Conservation (phyloP, 2,888 invertebrate species). For the Tenthredo amoena region DNA sequence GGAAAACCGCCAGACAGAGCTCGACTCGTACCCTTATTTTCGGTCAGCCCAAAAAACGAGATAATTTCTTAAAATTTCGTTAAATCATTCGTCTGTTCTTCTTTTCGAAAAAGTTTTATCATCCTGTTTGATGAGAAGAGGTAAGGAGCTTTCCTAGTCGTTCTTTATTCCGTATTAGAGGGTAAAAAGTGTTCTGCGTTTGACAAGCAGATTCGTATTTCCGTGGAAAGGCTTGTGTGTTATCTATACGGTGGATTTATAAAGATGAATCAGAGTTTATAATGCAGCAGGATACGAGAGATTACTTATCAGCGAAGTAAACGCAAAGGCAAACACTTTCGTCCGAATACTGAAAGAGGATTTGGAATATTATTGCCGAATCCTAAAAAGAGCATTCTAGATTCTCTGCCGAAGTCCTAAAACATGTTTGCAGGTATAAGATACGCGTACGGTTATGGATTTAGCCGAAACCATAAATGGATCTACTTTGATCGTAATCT, state of each 20-base stretch:
- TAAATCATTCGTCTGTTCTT: not conserved
- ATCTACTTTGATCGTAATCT: not conserved
- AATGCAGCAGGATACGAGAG: not conserved
- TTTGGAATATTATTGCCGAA: not conserved
- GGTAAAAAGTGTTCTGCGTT: not conserved
- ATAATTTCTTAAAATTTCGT: not conserved
- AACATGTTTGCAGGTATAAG: not conserved
- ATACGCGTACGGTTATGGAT: not conserved
- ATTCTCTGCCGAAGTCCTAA: not conserved
- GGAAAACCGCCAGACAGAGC: not conserved
- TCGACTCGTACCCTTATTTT: not conserved
- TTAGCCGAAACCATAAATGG: not conserved
- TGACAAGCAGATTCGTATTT: not conserved
- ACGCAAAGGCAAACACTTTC: not conserved
- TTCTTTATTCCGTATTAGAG: not conserved
- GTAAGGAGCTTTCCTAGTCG: not conserved
- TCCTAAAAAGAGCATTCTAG: not conserved
- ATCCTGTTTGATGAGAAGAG: not conserved
- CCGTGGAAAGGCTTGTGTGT: not conserved
- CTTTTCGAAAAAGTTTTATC: not conserved
- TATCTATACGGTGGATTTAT: not conserved
- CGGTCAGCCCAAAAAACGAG: not conserved
- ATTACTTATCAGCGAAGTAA: not conserved
- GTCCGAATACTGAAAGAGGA: not conserved
- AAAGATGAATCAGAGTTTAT: slow-evolving; percentile 24